Base-by-base conservation (phyloP, 2,888 invertebrate genomes). In the Pollenia amentaria region DNA sequence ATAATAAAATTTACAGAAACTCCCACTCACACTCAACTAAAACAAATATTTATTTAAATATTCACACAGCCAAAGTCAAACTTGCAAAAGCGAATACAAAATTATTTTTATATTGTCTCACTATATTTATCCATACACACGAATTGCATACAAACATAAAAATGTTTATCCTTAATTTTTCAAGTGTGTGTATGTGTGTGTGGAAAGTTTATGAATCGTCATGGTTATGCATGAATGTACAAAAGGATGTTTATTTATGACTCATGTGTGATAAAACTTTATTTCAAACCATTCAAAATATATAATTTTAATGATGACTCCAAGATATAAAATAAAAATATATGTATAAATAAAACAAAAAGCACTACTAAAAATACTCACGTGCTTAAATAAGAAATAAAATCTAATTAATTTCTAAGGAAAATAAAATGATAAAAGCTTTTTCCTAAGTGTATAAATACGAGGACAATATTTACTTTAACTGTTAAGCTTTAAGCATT, bases 321-420 rank as follows among this genome's bases (percentile, higher is more conserved):
- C 16, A 10, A 44, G 42, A 64, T 38, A 44, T 46, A 53, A 18
- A 55, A 42, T 55, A 18, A 51, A 62, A 46, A 42, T 29, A 76
- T 18, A 16, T 16, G 46, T 3, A 29, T 9, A 62, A 8, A 10
- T 10, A 7, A 40, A 9, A n/a, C 38, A 18, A 16, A 4, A 62
- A 62, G 40, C 42, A 64, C 8, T 69, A 38, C 11, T 11, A 44
- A 21, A 29, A 29, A 60, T 53, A 18, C 42, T 62, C 14, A 76
- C 18, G 62, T 78, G 78, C 82, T 73, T 64, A 57, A 69, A 75
- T 70, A 38, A 16, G n/a, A 64, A 76, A 70, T 69, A 42, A 44
- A 82, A 78, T 82, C 69, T 75, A 73, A 75, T 83, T 75, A 75
- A 79, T 77, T 65, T 64, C 16, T 48, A 48, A 72, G 21, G 46